These are phyloP conservation scores for Paratrypauchen microcephalus DNA, from an alignment of 2,797 vertebrate genomes.

Conservation along the genomic window DNA sequence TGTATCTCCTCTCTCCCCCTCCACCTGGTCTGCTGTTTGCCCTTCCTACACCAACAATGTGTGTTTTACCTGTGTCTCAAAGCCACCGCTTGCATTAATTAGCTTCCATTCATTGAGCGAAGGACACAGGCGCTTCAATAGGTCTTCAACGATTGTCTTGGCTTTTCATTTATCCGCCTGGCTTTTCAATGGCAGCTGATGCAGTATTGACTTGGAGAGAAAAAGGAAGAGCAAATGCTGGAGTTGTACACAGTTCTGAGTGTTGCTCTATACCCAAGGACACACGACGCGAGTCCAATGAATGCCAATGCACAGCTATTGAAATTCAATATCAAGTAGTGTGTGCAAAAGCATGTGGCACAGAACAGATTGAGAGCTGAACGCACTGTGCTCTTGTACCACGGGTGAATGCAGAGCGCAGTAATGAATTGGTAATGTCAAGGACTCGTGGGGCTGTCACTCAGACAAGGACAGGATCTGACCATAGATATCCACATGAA, in stretches of 20 bases:
- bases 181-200: conserved; percentile 56
- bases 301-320: conserved; percentile 70
- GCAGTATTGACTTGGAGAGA: conserved; percentile 53
- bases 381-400: conserved; percentile 44
- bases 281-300: conserved; percentile 42
- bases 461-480: conserved; percentile 43
- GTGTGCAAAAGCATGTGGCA: conserved; percentile 60
- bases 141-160: conserved; percentile 41
- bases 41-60: conserved; percentile 14
- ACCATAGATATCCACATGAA: conserved; percentile 42
- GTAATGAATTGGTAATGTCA: conserved; percentile 64
- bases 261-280: conserved; percentile 58
- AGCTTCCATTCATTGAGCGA: conserved; percentile 56
- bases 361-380: conserved; percentile 53
- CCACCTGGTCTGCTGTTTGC: conserved; percentile 38
- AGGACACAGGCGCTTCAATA: conserved; percentile 57
- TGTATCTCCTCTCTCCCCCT: not conserved
- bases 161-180: conserved; percentile 38
- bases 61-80: conserved; percentile 23
- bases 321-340: conserved; percentile 71
- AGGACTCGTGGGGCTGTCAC: conserved; percentile 44
- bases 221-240: conserved; percentile 49
- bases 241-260: conserved; percentile 55
- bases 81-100: conserved; percentile 49
- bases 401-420: conserved; percentile 52